Evolutionary conservation across 2,113 vertebrate genomes (phyloP).

Genomic region (Accipiter cooperii): DNA sequence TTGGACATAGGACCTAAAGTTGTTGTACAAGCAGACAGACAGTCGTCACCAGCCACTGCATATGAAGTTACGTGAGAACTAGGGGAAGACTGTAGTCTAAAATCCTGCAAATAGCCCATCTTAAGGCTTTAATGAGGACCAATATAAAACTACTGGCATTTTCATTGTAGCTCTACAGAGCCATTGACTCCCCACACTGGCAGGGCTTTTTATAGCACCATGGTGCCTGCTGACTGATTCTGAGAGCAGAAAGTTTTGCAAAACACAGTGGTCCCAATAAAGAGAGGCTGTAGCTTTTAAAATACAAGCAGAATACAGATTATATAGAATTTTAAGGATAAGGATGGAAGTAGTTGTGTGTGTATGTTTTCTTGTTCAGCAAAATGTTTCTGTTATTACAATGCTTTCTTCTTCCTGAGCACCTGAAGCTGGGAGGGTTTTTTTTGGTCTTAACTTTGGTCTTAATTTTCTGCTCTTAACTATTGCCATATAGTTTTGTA

Average conservation of each 20-base stretch:
- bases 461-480: background rate
- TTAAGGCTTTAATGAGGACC: background rate
- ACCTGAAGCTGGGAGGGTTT: background rate
- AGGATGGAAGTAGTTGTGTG: background rate
- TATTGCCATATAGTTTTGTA: background rate
- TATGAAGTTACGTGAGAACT: background rate
- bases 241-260: background rate
- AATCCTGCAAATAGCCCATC: background rate
- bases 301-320: background rate
- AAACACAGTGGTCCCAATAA: background rate
- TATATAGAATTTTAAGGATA: background rate
- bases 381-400: background rate
- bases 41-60: background rate
- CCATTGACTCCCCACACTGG: background rate
- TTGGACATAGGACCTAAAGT: background rate
- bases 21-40: background rate
- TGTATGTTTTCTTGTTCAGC: background rate
- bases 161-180: background rate
- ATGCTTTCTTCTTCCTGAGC: background rate
- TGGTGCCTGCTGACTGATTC: background rate
- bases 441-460: background rate
- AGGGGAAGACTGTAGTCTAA: background rate
- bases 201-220: background rate
- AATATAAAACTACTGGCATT: background rate
- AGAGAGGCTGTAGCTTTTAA: background rate